Percentiles rank a stretch among this genome's conserved stretches.
Conservation (phyloP, 2,113 vertebrate genomes). For the Speoplatyrhinus poulsoni region DNA sequence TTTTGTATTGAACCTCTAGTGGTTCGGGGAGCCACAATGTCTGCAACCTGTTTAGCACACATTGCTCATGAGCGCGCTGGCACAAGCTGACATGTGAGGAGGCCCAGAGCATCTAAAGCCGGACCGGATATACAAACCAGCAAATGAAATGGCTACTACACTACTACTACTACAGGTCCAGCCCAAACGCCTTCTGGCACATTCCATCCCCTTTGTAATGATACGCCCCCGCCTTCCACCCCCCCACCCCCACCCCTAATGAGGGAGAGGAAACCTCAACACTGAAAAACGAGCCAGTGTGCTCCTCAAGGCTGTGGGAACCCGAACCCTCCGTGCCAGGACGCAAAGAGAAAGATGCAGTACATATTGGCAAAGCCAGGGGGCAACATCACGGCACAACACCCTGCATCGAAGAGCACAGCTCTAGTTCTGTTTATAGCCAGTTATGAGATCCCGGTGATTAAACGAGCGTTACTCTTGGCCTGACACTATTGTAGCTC, state of each 20-base stretch:
- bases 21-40: constrained; percentile 29
- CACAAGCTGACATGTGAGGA: constrained; percentile 13
- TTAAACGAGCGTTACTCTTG: not conserved
- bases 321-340: constrained; percentile 20
- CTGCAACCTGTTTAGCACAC: constrained; percentile 11
- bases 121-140: constrained; percentile 47
- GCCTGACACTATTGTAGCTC: not conserved
- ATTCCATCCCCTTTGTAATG: constrained; percentile 35
- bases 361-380: constrained; percentile 16
- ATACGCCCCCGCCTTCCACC: constrained; percentile 29
- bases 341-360: constrained; percentile 25
- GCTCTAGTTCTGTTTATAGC: constrained; percentile 3
- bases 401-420: not conserved
- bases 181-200: constrained; percentile 52
- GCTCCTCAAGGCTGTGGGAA: constrained; percentile 31
- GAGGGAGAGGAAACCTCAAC: constrained; percentile 22
- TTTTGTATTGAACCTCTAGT: not conserved
- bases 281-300: constrained; percentile 47
- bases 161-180: no score
- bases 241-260: not conserved
- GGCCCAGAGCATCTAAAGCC: constrained; percentile 17
- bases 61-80: constrained; percentile 11
- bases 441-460: constrained; percentile 16
- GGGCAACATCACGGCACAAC: constrained; percentile 13
- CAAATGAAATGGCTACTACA: constrained; percentile 55